Percentiles rank a stretch among this genome's conserved stretches.
phyloP scores from a whole-genome alignment of 2,113 vertebrate genomes.

The Hiodon alosoides region DNA sequence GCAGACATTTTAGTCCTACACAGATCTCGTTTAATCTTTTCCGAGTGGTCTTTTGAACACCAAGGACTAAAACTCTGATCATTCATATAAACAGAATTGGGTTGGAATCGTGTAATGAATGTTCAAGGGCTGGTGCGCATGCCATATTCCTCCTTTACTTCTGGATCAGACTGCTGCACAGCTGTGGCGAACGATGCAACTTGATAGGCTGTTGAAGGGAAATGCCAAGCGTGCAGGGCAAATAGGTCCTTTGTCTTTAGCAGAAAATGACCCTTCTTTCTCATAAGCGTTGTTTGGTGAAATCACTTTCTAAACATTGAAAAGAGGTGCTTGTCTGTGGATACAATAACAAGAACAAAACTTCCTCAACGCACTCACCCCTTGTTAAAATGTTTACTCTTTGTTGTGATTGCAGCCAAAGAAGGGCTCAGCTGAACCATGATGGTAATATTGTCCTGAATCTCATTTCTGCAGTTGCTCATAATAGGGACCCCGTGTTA shows the following conservation, averaged over 20 bases:
- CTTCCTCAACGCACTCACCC: too few species aligned
- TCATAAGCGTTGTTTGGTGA: not conserved
- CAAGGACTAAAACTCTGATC: not conserved
- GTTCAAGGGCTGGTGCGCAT: not conserved
- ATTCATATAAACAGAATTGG: not conserved
- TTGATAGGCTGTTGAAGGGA: not conserved
- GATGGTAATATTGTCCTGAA: too few species aligned
- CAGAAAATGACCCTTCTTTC: not conserved
- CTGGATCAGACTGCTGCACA: not conserved
- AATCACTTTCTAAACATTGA: too few species aligned
- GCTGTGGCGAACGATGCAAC: not conserved
- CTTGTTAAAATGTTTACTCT: too few species aligned
- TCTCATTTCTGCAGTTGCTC: too few species aligned
- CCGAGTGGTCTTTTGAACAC: not conserved
- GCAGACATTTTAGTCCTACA: too few species aligned
- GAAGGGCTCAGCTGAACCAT: too few species aligned
- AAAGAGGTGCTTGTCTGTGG: too few species aligned
- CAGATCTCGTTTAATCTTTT: too few species aligned
- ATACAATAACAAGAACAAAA: too few species aligned
- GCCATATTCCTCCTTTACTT: not conserved
- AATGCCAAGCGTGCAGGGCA: not conserved
- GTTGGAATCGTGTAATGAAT: not conserved
- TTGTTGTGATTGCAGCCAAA: too few species aligned
- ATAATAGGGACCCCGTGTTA: too few species aligned
- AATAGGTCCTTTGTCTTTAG: not conserved